Evolutionary conservation across 2,113 vertebrate genomes (phyloP).

Genomic region (Lepisosteus osseus): DNA sequence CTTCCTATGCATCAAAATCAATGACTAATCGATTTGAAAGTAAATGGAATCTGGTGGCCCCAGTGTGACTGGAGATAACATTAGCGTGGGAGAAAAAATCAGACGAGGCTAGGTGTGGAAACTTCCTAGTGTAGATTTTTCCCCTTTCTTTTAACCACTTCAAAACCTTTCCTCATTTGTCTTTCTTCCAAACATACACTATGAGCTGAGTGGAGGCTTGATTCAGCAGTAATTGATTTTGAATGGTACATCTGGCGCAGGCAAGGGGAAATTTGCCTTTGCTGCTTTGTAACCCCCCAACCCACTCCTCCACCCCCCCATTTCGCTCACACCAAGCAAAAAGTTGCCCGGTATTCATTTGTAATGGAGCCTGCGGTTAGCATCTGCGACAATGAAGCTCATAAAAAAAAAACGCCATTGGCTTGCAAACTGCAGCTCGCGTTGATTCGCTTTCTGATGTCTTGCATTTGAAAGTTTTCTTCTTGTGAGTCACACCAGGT

Average conservation of each 20-base stretch:
- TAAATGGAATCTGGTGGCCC: no score
- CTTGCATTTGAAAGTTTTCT: not conserved
- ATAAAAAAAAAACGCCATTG: no score
- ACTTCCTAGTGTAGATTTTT: not conserved
- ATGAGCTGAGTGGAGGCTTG: not conserved
- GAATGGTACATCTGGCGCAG: not conserved
- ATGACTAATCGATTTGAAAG: no score
- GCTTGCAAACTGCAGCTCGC: not conserved
- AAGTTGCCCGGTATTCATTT: not conserved
- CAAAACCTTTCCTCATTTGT: not conserved
- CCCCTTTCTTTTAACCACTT: not conserved
- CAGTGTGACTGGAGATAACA: no score
- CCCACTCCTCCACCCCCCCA: no score
- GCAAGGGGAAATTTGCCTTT: not conserved
- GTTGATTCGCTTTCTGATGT: not conserved
- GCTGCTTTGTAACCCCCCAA: not conserved
- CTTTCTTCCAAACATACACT: not conserved
- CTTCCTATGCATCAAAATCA: no score
- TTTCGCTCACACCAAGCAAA: not conserved
- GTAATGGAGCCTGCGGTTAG: not conserved
- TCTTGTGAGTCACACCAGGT: no score
- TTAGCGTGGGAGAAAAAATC: no score
- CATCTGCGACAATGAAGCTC: not conserved
- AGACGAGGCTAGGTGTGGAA: not conserved
- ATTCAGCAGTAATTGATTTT: constrained; percentile 7